Conservation (phyloP, 2,888 invertebrate species). For the Agrotis clavis region DNA sequence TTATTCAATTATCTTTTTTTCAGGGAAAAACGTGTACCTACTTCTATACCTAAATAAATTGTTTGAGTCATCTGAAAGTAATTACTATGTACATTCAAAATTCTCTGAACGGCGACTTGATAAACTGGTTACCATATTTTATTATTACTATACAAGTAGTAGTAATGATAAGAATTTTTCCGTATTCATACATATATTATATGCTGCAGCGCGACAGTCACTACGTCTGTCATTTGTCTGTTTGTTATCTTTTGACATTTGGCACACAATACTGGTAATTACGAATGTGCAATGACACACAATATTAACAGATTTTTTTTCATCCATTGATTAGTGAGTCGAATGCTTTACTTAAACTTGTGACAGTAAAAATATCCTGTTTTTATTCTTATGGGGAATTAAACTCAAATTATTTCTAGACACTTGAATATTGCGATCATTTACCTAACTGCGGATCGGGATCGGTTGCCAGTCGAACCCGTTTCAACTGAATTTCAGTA, state of each 20-base stretch:
- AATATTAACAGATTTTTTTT: not conserved
- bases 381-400: too few species aligned
- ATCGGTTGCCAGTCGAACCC: not conserved
- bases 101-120: not conserved
- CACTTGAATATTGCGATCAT: too few species aligned
- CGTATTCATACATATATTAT: not conserved
- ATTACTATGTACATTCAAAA: not conserved
- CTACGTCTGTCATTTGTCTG: too few species aligned
- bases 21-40: not conserved
- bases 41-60: not conserved
- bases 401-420: too few species aligned
- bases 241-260: not conserved
- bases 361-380: too few species aligned
- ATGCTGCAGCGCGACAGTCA: not conserved
- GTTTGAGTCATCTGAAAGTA: slow-evolving; percentile 30
- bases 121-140: slow-evolving; percentile 1
- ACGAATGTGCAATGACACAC: not conserved
- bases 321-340: not conserved
- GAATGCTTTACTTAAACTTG: too few species aligned
- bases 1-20: not conserved
- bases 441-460: not conserved
- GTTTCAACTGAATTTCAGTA: not conserved
- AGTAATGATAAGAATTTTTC: not conserved
- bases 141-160: not conserved
- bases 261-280: not conserved